Percentiles rank a stretch among this genome's conserved stretches.
Evolutionary conservation across 2,797 vertebrate species (phyloP).

Genomic region (Squalus acanthias): DNA sequence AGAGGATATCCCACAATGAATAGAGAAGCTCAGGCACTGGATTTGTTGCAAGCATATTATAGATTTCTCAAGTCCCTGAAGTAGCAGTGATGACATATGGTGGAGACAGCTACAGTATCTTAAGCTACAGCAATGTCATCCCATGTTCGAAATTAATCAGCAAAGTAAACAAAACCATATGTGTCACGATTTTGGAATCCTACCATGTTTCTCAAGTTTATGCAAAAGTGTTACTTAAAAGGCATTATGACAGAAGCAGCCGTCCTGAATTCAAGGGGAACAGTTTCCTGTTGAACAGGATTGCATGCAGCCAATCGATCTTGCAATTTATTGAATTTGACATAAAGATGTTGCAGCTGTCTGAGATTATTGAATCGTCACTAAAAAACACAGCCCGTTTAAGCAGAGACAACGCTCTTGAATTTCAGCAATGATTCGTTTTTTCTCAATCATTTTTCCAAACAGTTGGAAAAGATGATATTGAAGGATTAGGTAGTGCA

Average conservation of each 20-base stretch:
- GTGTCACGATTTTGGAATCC: not conserved
- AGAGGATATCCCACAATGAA: not conserved
- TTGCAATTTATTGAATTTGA: not conserved
- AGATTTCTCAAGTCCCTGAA: not conserved
- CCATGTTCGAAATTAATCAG: not conserved
- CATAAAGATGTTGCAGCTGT: not conserved
- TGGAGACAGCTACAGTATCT: not conserved
- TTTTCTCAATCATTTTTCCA: not conserved
- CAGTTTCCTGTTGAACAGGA: not conserved
- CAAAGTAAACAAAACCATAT: not conserved
- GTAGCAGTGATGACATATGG: not conserved
- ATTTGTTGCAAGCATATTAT: not conserved
- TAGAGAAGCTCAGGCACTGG: not conserved
- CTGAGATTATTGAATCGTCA: not conserved
- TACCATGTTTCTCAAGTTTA: not conserved
- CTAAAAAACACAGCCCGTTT: not conserved
- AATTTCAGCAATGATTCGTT: not conserved
- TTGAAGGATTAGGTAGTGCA: not conserved
- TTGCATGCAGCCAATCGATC: not conserved
- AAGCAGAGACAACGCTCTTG: not conserved
- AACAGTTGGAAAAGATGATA: not conserved
- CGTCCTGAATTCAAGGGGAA: not conserved
- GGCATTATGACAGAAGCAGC: not conserved
- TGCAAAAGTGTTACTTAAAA: not conserved
- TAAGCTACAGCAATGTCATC: not conserved